Percentiles rank a stretch among this genome's conserved stretches.
phyloP scores from a whole-genome alignment of 1,140 invertebrate genomes.

The Charaxes varanes region DNA sequence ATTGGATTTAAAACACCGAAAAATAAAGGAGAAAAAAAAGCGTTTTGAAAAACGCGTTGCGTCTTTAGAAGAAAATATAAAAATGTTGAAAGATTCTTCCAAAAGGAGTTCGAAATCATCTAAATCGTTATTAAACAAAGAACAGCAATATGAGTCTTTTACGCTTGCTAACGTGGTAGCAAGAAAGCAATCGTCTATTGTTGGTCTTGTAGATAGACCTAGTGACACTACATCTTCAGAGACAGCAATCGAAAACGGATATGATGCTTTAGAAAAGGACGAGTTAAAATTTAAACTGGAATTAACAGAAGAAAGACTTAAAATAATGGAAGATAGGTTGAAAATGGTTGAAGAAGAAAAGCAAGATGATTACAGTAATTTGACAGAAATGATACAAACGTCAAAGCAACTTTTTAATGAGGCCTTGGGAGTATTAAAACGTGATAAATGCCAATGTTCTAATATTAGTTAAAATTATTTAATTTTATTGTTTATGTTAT shows the following conservation, averaged over 20 bases:
- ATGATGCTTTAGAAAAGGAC: slow-evolving; percentile 48
- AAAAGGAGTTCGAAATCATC: slow-evolving; percentile 39
- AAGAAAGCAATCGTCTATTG: slow-evolving; percentile 42
- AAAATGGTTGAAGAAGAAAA: slow-evolving; percentile 69
- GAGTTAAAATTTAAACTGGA: slow-evolving; percentile 60
- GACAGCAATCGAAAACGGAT: slow-evolving; percentile 29
- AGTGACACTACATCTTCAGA: slow-evolving; percentile 41
- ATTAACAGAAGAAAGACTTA: slow-evolving; percentile 58
- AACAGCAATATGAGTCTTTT: slow-evolving; percentile 22
- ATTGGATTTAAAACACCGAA: slow-evolving; percentile 38
- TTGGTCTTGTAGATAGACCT: slow-evolving; percentile 33
- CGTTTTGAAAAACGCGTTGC: slow-evolving; percentile 36
- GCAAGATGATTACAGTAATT: slow-evolving; percentile 53
- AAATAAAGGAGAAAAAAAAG: slow-evolving; percentile 49
- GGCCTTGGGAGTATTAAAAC: slow-evolving; percentile 53
- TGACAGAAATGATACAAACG: slow-evolving; percentile 65
- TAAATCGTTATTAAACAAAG: slow-evolving; percentile 34
- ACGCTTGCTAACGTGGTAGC: slow-evolving; percentile 18
- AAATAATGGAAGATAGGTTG: slow-evolving; percentile 64
- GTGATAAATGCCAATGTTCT: slow-evolving; percentile 56
- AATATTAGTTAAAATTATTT: slow-evolving; percentile 12
- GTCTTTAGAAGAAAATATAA: slow-evolving; percentile 47
- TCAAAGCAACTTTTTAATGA: slow-evolving; percentile 66
- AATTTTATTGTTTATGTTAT: too few relatives aligned
- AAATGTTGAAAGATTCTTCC: slow-evolving; percentile 33